Conservation (phyloP, 2,888 invertebrate genomes). For the Drosophila flavopinicola region DNA sequence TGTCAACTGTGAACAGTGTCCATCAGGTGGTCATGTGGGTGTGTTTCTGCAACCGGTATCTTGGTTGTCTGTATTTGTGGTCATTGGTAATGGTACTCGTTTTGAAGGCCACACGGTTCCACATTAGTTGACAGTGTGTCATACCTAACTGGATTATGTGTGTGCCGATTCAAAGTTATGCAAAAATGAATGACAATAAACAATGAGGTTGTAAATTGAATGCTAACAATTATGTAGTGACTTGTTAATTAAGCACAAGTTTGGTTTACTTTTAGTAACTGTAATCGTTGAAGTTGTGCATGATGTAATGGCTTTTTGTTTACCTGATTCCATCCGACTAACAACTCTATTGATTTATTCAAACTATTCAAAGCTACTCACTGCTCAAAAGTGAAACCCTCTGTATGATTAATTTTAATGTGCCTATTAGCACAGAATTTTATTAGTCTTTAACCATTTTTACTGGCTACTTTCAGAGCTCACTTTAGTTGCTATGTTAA, state of each 20-base stretch:
- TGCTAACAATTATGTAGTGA: conserved; percentile 26
- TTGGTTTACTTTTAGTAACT: too few relatives aligned
- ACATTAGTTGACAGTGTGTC: conserved; percentile 35
- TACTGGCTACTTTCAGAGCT: neutral
- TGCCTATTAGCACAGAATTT: neutral
- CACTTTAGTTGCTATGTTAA: too few relatives aligned
- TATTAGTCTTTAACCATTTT: neutral
- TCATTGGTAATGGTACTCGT: conserved; percentile 38
- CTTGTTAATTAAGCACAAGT: conserved; percentile 49
- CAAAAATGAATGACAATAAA: conserved; percentile 32
- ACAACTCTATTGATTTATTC: too few relatives aligned
- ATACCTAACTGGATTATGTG: conserved; percentile 31
- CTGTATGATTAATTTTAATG: too few relatives aligned
- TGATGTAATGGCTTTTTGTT: neutral
- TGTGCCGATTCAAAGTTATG: conserved; percentile 43
- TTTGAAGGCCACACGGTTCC: conserved; percentile 49
- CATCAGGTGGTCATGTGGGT: conserved; percentile 26
- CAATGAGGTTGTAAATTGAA: conserved; percentile 15
- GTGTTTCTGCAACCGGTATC: conserved; percentile 33
- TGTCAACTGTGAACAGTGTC: neutral
- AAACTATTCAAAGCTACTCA: too few relatives aligned
- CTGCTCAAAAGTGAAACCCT: too few relatives aligned
- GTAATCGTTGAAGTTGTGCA: too few relatives aligned
- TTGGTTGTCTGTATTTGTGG: conserved; percentile 20
- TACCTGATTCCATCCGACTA: neutral